Evolutionary conservation across 2,113 vertebrate genomes (phyloP).

Genomic region (Brienomyrus longianalis): DNA sequence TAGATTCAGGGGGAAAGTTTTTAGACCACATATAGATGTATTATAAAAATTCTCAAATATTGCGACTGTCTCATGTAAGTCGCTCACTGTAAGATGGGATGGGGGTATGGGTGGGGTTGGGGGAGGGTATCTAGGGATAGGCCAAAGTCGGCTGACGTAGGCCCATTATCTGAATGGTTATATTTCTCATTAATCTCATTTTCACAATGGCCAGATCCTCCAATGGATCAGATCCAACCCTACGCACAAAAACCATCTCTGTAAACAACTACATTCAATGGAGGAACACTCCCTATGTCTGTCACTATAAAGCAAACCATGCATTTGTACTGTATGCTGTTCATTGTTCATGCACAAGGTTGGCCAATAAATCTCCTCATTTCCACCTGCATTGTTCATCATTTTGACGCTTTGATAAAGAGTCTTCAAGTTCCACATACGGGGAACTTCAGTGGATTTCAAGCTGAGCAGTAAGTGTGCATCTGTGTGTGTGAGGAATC

Average conservation of each 20-base stretch:
- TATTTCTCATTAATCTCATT: neutral
- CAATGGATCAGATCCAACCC: neutral
- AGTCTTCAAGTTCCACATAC: neutral
- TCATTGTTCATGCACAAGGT: neutral
- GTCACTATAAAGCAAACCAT: neutral
- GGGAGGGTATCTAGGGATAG: neutral
- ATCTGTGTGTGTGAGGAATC: neutral
- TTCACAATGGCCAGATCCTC: neutral
- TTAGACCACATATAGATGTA: neutral
- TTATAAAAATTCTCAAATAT: neutral
- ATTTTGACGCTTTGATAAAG: neutral
- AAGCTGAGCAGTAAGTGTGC: neutral
- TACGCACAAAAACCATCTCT: neutral
- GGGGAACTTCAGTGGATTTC: neutral
- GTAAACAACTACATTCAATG: neutral
- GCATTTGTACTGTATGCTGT: neutral
- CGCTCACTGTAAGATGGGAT: neutral
- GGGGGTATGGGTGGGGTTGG: neutral
- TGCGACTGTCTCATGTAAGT: neutral
- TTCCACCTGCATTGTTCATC: neutral
- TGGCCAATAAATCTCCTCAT: neutral
- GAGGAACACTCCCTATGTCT: too few species aligned
- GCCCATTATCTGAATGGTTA: neutral
- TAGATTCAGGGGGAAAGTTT: neutral
- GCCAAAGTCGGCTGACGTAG: neutral